Evolutionary conservation across 2,888 invertebrate species (phyloP).

Genomic region (Synergus gifuensis): DNA sequence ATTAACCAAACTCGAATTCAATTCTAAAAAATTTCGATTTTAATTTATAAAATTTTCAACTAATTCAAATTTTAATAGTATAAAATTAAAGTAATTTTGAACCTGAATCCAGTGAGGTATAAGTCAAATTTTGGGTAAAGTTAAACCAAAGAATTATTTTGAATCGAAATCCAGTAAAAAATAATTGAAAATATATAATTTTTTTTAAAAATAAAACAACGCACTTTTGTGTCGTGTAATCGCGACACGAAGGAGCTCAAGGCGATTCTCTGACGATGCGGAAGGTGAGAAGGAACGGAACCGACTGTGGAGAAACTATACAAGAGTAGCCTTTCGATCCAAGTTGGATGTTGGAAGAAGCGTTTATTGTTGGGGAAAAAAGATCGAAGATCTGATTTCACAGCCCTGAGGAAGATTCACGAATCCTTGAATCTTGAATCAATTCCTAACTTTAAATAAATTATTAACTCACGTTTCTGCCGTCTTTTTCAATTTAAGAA

Average conservation of each 20-base stretch:
- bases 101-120: no score
- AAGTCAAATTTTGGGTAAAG: no score
- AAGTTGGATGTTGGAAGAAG: slow-evolving; percentile 46
- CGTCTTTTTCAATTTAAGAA: background rate
- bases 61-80: no score
- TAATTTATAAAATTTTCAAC: no score
- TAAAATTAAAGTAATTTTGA: no score
- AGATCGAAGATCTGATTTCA: background rate
- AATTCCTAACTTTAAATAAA: background rate
- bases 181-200: background rate
- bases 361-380: background rate
- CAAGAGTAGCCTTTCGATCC: slow-evolving; percentile 40
- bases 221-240: slow-evolving; percentile 40
- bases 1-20: no score
- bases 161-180: background rate
- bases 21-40: no score
- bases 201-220: background rate
- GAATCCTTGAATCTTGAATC: background rate
- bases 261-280: slow-evolving; percentile 55
- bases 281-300: slow-evolving; percentile 64
- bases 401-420: background rate
- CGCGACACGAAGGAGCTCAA: slow-evolving; percentile 47
- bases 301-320: slow-evolving; percentile 59
- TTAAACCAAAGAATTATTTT: no score
- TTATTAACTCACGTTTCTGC: background rate